Evolutionary conservation across 2,888 invertebrate genomes (phyloP).

Genomic region (Notocelia uddmanniana): DNA sequence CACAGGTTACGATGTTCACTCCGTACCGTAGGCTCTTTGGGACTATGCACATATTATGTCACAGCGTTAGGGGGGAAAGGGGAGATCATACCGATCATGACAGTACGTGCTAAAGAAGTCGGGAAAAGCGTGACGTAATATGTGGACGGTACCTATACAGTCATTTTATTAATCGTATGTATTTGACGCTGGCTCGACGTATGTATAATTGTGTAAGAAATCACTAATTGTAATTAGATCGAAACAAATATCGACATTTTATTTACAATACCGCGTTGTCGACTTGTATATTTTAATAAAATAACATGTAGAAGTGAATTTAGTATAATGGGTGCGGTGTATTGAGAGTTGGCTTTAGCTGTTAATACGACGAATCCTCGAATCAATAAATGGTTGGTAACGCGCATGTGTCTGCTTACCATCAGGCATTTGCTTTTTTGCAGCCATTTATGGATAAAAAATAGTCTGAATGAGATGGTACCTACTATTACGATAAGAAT

Average conservation of each 20-base stretch:
- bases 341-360: no score
- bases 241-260: slow-evolving; percentile 26
- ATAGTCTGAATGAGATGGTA: no score
- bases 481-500: no score
- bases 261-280: slow-evolving; percentile 11
- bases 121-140: no score
- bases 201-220: slow-evolving; percentile 22
- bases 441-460: background rate
- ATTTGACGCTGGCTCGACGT: slow-evolving; percentile 2
- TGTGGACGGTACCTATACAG: no score
- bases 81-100: no score
- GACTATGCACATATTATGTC: no score
- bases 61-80: no score
- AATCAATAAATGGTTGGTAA: background rate
- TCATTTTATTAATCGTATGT: background rate
- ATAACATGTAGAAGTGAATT: slow-evolving; percentile 18
- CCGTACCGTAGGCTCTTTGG: no score
- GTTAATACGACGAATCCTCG: background rate
- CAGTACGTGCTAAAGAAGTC: no score
- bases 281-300: slow-evolving; percentile 15
- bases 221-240: slow-evolving; percentile 1
- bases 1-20: no score
- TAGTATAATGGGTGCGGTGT: no score
- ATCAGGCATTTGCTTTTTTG: background rate
- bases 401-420: background rate